phyloP scores from a whole-genome alignment of 2,113 vertebrate species.

The Archilochus colubris region DNA sequence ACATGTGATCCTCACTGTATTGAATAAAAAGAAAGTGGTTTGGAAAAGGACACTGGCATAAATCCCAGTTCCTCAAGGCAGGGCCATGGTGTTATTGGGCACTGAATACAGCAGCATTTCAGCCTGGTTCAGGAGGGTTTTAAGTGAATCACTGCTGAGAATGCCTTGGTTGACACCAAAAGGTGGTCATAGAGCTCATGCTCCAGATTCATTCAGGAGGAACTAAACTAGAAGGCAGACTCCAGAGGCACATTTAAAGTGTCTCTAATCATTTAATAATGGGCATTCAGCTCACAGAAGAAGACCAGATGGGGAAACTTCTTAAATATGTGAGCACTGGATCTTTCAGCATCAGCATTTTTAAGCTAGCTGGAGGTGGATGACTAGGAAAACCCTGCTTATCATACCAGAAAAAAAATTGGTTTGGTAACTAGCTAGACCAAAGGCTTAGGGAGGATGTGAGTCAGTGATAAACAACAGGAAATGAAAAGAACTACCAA shows the following conservation, averaged over 20 bases:
- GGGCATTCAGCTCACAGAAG: not conserved
- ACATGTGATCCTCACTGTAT: fast-evolving
- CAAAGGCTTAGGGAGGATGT: conserved; percentile 11
- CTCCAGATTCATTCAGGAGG: not conserved
- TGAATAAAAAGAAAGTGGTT: not conserved
- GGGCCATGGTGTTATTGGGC: fast-evolving
- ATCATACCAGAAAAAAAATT: not conserved
- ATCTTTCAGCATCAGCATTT: not conserved
- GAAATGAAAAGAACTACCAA: not conserved
- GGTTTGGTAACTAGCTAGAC: not conserved
- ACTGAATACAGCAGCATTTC: not conserved
- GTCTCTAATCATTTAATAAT: not conserved
- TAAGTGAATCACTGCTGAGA: not conserved
- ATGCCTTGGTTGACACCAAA: not conserved
- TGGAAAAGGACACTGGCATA: not conserved
- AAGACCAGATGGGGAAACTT: not conserved
- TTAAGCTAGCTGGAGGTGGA: not conserved
- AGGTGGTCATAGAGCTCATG: not conserved
- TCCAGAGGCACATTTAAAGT: not conserved
- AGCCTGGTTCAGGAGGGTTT: not conserved
- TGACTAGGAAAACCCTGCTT: not conserved
- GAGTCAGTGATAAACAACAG: conserved; percentile 23
- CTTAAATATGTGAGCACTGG: not conserved
- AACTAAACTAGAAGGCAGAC: not conserved
- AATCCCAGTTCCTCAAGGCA: not conserved